Conservation (phyloP, 2,888 invertebrate species). For the Melipona beecheii region DNA sequence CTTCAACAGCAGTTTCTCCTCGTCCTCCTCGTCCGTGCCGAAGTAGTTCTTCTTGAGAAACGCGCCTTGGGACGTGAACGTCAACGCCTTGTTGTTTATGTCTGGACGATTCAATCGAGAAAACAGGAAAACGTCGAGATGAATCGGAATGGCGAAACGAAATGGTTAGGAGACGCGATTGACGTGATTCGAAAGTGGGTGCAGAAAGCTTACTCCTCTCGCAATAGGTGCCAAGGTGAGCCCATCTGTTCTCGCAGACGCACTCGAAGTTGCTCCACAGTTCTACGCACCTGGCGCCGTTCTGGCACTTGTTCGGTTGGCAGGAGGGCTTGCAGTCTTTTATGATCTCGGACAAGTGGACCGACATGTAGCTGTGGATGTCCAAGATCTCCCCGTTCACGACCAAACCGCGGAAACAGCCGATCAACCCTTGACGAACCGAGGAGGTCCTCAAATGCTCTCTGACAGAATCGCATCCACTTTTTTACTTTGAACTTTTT, state of each 20-base stretch:
- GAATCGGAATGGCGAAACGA: background rate
- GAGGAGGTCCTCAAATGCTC: conserved; percentile 92
- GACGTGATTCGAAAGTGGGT: background rate
- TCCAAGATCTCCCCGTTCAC: conserved; percentile 96
- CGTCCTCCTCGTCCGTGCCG: conserved; percentile 85
- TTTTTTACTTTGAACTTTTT: background rate
- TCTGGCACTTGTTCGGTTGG: conserved; percentile 96
- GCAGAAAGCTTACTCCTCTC: conserved; percentile 91
- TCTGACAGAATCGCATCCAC: conserved; percentile 82
- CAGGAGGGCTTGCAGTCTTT: conserved; percentile 97
- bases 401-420: conserved; percentile 96
- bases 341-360: conserved; percentile 95
- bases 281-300: conserved; percentile 95
- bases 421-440: conserved; percentile 95
- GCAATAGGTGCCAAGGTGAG: conserved; percentile 95
- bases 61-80: conserved; percentile 92
- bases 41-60: conserved; percentile 93
- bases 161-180: background rate
- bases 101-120: conserved; percentile 85
- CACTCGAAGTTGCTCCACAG: conserved; percentile 97
- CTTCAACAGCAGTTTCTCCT: conserved; percentile 87
- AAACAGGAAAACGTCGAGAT: background rate
- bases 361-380: conserved; percentile 96
- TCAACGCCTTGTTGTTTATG: conserved; percentile 94
- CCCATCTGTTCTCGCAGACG: conserved; percentile 96